phyloP scores from a whole-genome alignment of 2,888 invertebrate species.

The Caenorhabditis afra region DNA sequence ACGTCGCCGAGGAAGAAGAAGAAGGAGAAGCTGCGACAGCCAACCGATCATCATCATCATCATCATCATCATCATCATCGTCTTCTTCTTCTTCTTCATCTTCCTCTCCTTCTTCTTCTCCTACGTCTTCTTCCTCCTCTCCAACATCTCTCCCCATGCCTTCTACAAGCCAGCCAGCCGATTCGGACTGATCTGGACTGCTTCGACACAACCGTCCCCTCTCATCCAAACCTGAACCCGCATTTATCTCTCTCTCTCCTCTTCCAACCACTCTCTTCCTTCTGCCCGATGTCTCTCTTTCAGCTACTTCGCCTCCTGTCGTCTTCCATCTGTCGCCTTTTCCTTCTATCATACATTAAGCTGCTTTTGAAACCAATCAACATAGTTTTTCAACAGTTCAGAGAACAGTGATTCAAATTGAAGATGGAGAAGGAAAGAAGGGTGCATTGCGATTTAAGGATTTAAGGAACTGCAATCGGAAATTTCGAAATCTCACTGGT shows the following conservation, averaged over 20 bases:
- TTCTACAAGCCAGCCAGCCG: conserved; percentile 27
- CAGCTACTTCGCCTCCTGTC: no score
- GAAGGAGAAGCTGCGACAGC: conserved; percentile 37
- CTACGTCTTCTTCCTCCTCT: conserved; percentile 26
- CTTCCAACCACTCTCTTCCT: no score
- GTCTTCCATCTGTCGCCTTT: conserved; percentile 13
- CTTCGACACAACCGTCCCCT: conserved; percentile 46
- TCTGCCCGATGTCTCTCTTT: no score
- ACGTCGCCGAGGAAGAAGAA: not conserved
- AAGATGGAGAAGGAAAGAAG: not conserved
- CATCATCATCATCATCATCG: conserved; percentile 31
- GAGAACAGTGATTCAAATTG: not conserved
- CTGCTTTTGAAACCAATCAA: conserved; percentile 47
- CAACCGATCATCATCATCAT: conserved; percentile 58
- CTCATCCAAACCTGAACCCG: conserved; percentile 59
- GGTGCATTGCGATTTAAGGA: not conserved
- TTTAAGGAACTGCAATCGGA: no score
- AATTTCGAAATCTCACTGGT: no score
- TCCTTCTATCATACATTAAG: conserved; percentile 46
- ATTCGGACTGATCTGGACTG: conserved; percentile 58
- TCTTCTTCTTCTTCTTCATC: conserved; percentile 25
- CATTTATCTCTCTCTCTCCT: conserved; percentile 38
- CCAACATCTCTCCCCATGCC: conserved; percentile 1
- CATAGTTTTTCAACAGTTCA: conserved; percentile 38
- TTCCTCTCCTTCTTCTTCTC: conserved; percentile 27